A percentile compares a stretch with the other conserved stretches of the same genome.
Conservation (phyloP, 1,140 invertebrate genomes). For the Saxidomus purpurata region DNA sequence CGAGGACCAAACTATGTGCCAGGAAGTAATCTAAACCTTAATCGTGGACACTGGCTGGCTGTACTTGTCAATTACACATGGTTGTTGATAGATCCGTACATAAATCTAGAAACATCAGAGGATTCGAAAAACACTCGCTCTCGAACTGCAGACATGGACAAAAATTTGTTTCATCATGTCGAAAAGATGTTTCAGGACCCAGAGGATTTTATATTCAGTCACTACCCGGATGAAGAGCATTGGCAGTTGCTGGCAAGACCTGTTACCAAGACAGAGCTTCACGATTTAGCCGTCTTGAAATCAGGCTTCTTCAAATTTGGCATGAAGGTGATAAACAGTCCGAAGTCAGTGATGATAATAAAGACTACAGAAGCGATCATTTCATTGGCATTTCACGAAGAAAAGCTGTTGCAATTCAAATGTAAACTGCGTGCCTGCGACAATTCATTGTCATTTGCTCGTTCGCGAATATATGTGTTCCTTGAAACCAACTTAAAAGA, state of each 20-base stretch:
- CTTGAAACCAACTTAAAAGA: constrained; percentile 11
- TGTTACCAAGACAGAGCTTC: constrained; percentile 70
- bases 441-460: not conserved
- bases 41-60: constrained; percentile 22
- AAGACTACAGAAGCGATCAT: not conserved
- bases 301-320: constrained; percentile 11
- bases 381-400: not conserved
- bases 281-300: constrained; percentile 40
- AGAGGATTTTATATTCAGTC: constrained; percentile 79
- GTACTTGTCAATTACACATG: constrained; percentile 17
- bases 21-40: not conserved
- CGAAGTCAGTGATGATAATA: not conserved
- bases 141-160: not conserved
- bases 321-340: not conserved
- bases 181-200: constrained; percentile 70
- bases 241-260: constrained; percentile 81
- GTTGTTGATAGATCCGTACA: constrained; percentile 15
- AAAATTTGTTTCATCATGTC: not conserved
- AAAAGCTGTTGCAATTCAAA: constrained; percentile 1
- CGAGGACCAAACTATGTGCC: constrained; percentile 18
- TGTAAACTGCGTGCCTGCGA: constrained; percentile 15
- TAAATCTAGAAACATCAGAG: not conserved
- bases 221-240: constrained; percentile 76
- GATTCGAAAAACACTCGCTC: not conserved
- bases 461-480: not conserved